Conservation (phyloP, 2,888 invertebrate genomes). For the Cephus rjabovi region DNA sequence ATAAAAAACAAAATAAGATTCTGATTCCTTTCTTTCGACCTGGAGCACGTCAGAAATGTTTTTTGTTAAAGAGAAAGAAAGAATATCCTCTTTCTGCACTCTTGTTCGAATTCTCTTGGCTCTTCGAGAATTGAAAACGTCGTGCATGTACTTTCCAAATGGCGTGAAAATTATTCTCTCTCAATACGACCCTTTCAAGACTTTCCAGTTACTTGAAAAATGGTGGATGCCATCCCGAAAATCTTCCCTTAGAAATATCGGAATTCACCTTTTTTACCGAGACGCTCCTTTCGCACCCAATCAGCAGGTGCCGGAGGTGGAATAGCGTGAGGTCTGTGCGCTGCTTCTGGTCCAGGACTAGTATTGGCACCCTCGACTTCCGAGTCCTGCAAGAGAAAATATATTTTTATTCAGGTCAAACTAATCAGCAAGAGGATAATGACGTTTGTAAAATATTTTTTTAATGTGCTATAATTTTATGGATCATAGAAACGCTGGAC, state of each 20-base stretch:
- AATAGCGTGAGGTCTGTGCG: slow-evolving; percentile 65
- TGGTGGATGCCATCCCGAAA: background rate
- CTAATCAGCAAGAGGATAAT: slow-evolving; percentile 8
- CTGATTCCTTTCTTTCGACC: background rate
- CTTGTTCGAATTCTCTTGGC: background rate
- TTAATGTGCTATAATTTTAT: background rate
- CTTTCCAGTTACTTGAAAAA: background rate
- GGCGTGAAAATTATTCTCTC: background rate
- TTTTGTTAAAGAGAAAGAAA: background rate
- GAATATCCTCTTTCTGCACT: background rate
- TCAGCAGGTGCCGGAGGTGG: slow-evolving; percentile 77
- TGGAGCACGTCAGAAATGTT: no score
- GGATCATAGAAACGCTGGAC: background rate
- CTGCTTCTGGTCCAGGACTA: slow-evolving; percentile 64
- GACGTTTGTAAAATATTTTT: background rate
- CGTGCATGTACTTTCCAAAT: background rate
- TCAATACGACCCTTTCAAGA: background rate
- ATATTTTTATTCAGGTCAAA: background rate
- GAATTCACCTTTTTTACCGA: slow-evolving; percentile 95
- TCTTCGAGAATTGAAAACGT: background rate
- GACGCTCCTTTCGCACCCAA: slow-evolving; percentile 88
- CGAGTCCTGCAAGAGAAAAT: slow-evolving; percentile 51
- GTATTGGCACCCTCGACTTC: slow-evolving; percentile 63
- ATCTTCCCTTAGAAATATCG: slow-evolving; percentile 81
- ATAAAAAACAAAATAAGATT: background rate